Conservation (phyloP, 2,888 invertebrate genomes). For the Pseudolycoriella hygida region DNA sequence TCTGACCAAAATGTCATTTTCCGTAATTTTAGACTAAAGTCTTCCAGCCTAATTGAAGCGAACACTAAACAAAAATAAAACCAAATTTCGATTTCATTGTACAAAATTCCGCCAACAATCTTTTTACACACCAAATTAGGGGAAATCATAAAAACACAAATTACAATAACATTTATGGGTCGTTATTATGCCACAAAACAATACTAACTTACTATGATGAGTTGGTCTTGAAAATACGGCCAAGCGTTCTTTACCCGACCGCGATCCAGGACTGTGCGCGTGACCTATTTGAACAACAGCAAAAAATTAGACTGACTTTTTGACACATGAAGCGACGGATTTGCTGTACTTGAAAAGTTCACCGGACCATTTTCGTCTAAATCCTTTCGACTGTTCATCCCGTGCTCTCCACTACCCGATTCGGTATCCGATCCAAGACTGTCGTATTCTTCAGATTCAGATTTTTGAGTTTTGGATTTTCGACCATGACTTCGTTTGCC, state of each 20-base stretch:
- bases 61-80: too few relatives aligned
- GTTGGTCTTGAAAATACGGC: slow-evolving; percentile 32
- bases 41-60: too few relatives aligned
- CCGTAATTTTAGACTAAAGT: too few relatives aligned
- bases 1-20: too few relatives aligned
- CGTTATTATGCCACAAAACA: slow-evolving; percentile 20
- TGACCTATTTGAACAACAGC: background rate
- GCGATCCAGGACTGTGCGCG: slow-evolving; percentile 23
- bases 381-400: slow-evolving; percentile 32
- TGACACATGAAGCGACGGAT: too few relatives aligned
- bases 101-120: too few relatives aligned
- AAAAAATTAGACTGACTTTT: slow-evolving; percentile 19
- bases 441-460: slow-evolving; percentile 38
- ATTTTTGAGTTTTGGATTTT: slow-evolving; percentile 33
- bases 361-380: slow-evolving; percentile 30
- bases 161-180: background rate
- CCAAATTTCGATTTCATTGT: too few relatives aligned
- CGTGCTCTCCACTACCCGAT: slow-evolving; percentile 28
- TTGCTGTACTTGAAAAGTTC: slow-evolving; percentile 13
- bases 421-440: slow-evolving; percentile 37
- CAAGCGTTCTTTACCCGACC: slow-evolving; percentile 30
- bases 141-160: background rate
- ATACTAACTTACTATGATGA: slow-evolving; percentile 43
- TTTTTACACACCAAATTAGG: too few relatives aligned
- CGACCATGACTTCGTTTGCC: slow-evolving; percentile 3